A percentile compares a stretch with the other conserved stretches of the same genome.
These are phyloP conservation scores for Gavia stellata DNA, from an alignment of 2,113 vertebrate genomes.

Conservation along the genomic window DNA sequence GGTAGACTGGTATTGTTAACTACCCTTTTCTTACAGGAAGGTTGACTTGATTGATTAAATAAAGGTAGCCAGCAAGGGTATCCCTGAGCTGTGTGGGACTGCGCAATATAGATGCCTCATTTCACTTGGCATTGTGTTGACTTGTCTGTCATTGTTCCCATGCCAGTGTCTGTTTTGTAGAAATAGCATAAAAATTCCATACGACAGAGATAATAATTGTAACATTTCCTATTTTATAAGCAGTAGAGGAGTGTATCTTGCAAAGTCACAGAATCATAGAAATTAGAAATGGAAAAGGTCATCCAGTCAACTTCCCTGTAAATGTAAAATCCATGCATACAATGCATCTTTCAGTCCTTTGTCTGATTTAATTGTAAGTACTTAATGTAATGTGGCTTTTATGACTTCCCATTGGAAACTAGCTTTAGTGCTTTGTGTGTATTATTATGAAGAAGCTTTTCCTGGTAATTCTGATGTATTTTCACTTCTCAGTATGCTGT, in stretches of 20 bases:
- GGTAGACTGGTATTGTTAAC: neutral
- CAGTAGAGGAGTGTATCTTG: neutral
- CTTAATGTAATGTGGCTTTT: neutral
- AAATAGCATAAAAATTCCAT: neutral
- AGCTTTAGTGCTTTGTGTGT: neutral
- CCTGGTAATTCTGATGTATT: neutral
- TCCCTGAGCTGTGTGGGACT: neutral
- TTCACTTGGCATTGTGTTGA: neutral
- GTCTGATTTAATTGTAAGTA: neutral
- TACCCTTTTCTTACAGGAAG: neutral
- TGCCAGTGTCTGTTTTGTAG: neutral
- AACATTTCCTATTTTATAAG: neutral
- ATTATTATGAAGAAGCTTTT: neutral
- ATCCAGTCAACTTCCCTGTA: neutral
- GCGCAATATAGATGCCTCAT: neutral
- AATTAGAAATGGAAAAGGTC: slow-evolving; percentile 3
- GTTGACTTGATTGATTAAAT: neutral
- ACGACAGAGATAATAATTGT: neutral
- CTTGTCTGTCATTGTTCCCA: neutral
- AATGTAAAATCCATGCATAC: neutral
- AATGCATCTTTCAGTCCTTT: neutral
- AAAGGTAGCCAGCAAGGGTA: neutral
- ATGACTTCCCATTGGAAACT: neutral
- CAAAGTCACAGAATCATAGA: neutral
- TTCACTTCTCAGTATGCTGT: neutral